A percentile compares a stretch with the other conserved stretches of the same genome.
These are phyloP conservation scores for Papilio dardanus DNA, from an alignment of 1,140 invertebrate species.

Conservation along the genomic window DNA sequence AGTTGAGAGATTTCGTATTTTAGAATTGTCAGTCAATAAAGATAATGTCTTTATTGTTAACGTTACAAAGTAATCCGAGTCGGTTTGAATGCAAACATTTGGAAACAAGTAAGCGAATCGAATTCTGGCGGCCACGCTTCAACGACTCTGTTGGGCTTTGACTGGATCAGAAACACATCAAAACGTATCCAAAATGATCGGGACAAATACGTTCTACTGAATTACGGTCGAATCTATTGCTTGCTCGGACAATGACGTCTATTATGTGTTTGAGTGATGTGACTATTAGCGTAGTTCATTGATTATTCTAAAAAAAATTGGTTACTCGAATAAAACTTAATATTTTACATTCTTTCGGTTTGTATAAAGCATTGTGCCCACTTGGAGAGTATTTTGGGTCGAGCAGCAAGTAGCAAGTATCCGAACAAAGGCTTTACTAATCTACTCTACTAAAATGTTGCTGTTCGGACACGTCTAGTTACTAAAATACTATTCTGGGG, in stretches of 20 bases:
- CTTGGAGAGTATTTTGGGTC: too few species aligned
- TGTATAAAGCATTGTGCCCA: too few species aligned
- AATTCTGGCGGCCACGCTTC: slow-evolving; percentile 41
- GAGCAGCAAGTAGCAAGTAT: too few species aligned
- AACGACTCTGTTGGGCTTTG: slow-evolving; percentile 50
- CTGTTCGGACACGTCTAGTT: too few species aligned
- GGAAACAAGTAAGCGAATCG: slow-evolving; percentile 48
- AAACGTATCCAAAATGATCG: slow-evolving; percentile 40
- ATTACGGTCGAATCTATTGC: slow-evolving; percentile 23
- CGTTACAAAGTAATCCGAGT: slow-evolving; percentile 44
- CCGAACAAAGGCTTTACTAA: too few species aligned
- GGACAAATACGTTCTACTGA: slow-evolving; percentile 11
- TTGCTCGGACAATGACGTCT: neutral
- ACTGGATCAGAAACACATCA: slow-evolving; percentile 47
- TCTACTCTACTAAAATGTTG: too few species aligned
- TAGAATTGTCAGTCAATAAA: neutral
- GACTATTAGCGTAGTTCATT: slow-evolving; percentile 11
- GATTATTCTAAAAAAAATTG: neutral
- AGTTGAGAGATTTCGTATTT: neutral
- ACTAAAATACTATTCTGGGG: too few species aligned
- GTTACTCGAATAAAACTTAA: too few species aligned
- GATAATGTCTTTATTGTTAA: slow-evolving; percentile 34
- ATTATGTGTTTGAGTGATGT: too few species aligned
- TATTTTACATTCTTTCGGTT: too few species aligned
- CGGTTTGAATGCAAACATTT: slow-evolving; percentile 48